Conservation (phyloP, 2,888 invertebrate genomes). For the Lottia scabra region DNA sequence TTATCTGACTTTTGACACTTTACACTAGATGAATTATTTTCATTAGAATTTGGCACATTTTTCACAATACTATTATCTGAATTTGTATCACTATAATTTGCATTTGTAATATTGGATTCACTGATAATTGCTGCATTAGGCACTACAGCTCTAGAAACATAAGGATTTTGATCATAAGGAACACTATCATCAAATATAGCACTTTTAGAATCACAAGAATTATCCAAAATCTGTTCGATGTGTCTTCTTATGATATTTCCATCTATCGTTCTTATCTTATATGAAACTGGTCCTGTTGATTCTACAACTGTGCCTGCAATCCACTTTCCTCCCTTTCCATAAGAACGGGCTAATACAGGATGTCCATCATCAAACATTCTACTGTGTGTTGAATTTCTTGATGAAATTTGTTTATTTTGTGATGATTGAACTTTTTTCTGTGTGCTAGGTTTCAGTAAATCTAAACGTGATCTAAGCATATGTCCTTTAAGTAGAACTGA, state of each 20-base stretch:
- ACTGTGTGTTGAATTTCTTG: not conserved
- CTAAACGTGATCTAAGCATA: not conserved
- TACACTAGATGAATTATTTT: not conserved
- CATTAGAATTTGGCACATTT: not conserved
- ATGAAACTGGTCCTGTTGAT: constrained; percentile 5
- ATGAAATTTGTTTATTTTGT: not conserved
- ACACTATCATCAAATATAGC: not conserved
- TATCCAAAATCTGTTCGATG: not conserved
- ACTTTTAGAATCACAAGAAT: not conserved
- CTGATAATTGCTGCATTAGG: not conserved
- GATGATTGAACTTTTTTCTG: not conserved
- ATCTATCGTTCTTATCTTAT: no score
- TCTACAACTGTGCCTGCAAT: not conserved
- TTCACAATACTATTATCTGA: not conserved
- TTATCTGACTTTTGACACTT: not conserved
- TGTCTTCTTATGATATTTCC: not conserved
- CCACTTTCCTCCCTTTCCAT: not conserved
- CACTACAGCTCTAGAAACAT: not conserved
- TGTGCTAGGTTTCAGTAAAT: not conserved
- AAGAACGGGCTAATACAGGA: not conserved
- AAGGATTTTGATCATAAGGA: not conserved
- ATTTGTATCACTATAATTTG: not conserved
- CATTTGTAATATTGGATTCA: not conserved
- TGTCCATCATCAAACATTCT: not conserved
- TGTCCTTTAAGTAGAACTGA: not conserved